These are phyloP conservation scores for Cryptotermes secundus DNA, from an alignment of 1,140 invertebrate genomes.

Conservation along the genomic window DNA sequence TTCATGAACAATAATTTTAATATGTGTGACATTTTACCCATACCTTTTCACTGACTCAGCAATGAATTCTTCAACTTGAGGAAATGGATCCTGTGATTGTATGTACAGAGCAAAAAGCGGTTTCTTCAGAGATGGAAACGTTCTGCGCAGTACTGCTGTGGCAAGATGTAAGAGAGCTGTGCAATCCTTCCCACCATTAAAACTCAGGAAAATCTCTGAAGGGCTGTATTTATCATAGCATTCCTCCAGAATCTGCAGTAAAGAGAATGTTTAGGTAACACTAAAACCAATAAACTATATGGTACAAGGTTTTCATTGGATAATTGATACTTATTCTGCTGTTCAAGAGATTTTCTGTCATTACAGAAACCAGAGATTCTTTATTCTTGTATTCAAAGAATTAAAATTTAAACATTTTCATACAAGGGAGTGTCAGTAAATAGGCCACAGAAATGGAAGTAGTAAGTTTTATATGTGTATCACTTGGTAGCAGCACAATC, in stretches of 20 bases:
- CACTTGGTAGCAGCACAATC: no score
- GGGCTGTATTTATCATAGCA: conserved; percentile 55
- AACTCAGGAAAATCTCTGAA: conserved; percentile 81
- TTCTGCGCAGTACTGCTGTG: conserved; percentile 61
- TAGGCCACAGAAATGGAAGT: no score
- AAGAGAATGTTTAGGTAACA: conserved; percentile 33
- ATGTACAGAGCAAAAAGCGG: conserved; percentile 73
- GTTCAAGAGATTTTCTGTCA: no score
- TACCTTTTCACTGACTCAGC: conserved; percentile 60
- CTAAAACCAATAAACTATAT: neutral
- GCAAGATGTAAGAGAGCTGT: conserved; percentile 83
- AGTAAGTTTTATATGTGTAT: no score
- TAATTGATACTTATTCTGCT: no score
- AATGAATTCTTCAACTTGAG: conserved; percentile 85
- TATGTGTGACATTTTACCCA: conserved; percentile 8
- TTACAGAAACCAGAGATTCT: no score
- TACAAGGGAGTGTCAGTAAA: no score
- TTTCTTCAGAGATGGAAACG: conserved; percentile 44
- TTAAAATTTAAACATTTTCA: no score
- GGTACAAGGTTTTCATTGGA: neutral
- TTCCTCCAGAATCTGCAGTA: conserved; percentile 44
- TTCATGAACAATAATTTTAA: no score
- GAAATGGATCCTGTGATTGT: conserved; percentile 72
- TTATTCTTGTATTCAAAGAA: no score
- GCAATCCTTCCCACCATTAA: conserved; percentile 98